Conservation (phyloP, 2,888 invertebrate genomes). For the Agrochola lota region DNA sequence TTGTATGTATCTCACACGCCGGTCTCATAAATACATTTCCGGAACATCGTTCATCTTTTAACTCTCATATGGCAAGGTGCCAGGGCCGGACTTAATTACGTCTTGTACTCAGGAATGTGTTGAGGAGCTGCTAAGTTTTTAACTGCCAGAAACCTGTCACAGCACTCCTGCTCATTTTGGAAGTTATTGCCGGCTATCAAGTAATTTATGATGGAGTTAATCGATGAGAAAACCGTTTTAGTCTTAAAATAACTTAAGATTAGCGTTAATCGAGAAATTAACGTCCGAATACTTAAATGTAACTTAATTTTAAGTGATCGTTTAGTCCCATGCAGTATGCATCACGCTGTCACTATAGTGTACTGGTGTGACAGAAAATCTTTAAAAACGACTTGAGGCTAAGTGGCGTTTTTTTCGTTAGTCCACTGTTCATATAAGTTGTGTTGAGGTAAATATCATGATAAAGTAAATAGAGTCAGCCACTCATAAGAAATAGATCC, state of each 20-base stretch:
- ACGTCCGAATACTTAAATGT: background rate
- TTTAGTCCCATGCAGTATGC: background rate
- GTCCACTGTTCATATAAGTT: background rate
- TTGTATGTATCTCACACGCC: background rate
- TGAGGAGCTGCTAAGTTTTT: conserved; percentile 19
- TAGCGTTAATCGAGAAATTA: background rate
- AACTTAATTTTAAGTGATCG: background rate
- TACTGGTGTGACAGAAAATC: background rate
- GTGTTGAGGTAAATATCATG: background rate
- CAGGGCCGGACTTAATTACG: conserved; percentile 58
- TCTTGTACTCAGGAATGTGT: conserved; percentile 25
- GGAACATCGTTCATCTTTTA: conserved; percentile 27
- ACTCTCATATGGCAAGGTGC: conserved; percentile 51
- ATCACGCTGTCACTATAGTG: background rate
- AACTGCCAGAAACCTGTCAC: conserved; percentile 43
- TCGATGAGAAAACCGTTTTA: background rate
- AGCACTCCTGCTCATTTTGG: background rate
- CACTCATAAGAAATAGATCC: no score
- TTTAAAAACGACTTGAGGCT: background rate
- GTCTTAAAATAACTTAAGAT: background rate
- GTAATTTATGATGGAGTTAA: conserved; percentile 18
- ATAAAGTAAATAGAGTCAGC: background rate
- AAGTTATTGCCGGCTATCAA: conserved; percentile 27
- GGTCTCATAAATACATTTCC: conserved; percentile 2
- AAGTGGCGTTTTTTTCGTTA: background rate